These are phyloP conservation scores for Andrena camellia DNA, from an alignment of 2,888 invertebrate genomes.

Conservation along the genomic window DNA sequence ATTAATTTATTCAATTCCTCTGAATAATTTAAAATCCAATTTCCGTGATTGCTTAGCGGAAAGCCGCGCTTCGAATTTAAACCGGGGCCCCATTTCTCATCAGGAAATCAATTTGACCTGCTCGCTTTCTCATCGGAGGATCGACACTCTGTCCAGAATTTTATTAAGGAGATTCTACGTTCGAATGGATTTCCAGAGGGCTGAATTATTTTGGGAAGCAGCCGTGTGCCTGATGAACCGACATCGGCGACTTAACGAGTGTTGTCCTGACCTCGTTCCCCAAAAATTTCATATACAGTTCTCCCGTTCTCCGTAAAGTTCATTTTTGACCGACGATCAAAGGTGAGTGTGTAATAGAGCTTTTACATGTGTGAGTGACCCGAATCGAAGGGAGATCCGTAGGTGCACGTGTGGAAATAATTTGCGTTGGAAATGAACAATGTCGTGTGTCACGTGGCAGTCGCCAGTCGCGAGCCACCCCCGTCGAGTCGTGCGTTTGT, in stretches of 20 bases:
- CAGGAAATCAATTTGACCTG: background rate
- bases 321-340: no score
- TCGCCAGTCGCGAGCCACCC: conserved; percentile 32
- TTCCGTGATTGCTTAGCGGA: background rate
- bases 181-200: background rate
- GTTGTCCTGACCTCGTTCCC: no score
- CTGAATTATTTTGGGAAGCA: background rate
- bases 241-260: no score
- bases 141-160: background rate
- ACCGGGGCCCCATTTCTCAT: background rate
- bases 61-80: background rate
- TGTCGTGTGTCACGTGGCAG: conserved; percentile 60
- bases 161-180: background rate
- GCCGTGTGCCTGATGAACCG: no score
- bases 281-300: no score
- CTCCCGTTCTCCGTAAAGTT: no score
- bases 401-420: conserved; percentile 66
- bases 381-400: conserved; percentile 5
- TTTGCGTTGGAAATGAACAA: conserved; percentile 80
- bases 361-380: conserved; percentile 2
- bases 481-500: conserved; percentile 59
- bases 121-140: background rate
- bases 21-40: conserved; percentile 12
- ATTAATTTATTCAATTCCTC: background rate
- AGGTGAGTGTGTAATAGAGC: background rate